A percentile compares a stretch with the other conserved stretches of the same genome.
These are phyloP conservation scores for Montipora cactus DNA, from an alignment of 64 coral and sea anemone genomes.

Conservation along the genomic window DNA sequence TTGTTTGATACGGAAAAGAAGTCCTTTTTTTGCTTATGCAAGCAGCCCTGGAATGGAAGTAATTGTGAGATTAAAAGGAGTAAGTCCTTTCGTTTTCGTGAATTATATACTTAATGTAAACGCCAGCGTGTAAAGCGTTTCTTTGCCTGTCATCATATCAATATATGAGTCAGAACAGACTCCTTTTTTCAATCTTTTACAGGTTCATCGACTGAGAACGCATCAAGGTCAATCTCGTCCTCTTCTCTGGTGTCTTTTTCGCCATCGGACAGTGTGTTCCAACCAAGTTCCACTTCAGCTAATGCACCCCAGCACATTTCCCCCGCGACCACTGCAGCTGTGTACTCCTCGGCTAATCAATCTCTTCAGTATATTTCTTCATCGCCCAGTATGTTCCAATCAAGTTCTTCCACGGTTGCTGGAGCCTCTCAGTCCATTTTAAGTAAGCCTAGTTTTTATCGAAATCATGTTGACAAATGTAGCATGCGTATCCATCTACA, in stretches of 20 bases:
- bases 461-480: too few species aligned
- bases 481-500: too few species aligned
- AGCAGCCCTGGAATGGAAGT: conserved; percentile 1
- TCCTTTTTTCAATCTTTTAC: neutral
- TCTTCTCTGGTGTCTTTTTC: neutral
- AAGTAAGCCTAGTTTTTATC: neutral
- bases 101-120: neutral
- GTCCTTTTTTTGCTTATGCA: neutral
- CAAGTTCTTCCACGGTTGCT: neutral
- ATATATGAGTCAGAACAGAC: neutral
- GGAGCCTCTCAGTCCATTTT: neutral
- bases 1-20: neutral
- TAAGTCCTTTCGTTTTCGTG: neutral
- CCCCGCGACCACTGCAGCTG: too few species aligned
- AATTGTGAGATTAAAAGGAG: neutral
- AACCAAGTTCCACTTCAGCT: too few species aligned
- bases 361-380: neutral
- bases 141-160: too few species aligned
- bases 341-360: too few species aligned
- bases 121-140: neutral
- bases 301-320: too few species aligned
- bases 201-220: neutral
- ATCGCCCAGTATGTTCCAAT: neutral
- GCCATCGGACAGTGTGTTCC: neutral
- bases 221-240: neutral